These are phyloP conservation scores for Noctua fimbriata DNA, from an alignment of 2,888 invertebrate species.

Conservation along the genomic window DNA sequence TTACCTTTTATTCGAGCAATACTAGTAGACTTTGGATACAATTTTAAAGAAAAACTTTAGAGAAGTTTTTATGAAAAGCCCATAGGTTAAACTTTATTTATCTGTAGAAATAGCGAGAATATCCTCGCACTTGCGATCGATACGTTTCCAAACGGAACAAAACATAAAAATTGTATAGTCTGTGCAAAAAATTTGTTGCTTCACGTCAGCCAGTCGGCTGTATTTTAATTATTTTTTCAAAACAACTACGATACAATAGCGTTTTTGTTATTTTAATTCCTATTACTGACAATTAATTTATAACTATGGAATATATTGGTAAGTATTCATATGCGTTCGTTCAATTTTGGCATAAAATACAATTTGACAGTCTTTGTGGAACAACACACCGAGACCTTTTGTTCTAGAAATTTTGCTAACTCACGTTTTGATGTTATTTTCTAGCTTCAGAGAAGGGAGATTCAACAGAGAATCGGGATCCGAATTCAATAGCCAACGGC, in stretches of 20 bases:
- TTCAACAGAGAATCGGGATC: conserved; percentile 90
- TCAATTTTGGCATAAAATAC: conserved; percentile 56
- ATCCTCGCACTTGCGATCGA: conserved; percentile 30
- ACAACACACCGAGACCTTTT: conserved; percentile 81
- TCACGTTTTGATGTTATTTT: conserved; percentile 83
- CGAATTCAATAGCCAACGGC: conserved; percentile 86
- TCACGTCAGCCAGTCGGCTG: conserved; percentile 86
- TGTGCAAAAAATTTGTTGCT: conserved; percentile 86
- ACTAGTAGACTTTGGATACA: background rate
- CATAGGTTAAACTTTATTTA: background rate
- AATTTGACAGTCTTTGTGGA: conserved; percentile 76
- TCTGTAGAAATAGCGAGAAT: conserved; percentile 29
- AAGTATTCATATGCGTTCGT: conserved; percentile 69
- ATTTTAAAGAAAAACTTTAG: background rate
- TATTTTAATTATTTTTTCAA: conserved; percentile 87
- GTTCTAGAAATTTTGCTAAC: conserved; percentile 88
- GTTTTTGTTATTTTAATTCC: conserved; percentile 73
- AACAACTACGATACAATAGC: conserved; percentile 79
- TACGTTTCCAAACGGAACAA: conserved; percentile 56
- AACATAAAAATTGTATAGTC: conserved; percentile 60
- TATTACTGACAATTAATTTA: conserved; percentile 66
- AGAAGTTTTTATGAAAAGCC: background rate
- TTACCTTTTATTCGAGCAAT: background rate
- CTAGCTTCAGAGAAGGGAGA: conserved; percentile 90
- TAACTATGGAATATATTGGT: conserved; percentile 87